Evolutionary conservation across 2,113 vertebrate genomes (phyloP), one percentile per base, ranked within the genome.

Genomic region (Hemichromis elongatus): DNA sequence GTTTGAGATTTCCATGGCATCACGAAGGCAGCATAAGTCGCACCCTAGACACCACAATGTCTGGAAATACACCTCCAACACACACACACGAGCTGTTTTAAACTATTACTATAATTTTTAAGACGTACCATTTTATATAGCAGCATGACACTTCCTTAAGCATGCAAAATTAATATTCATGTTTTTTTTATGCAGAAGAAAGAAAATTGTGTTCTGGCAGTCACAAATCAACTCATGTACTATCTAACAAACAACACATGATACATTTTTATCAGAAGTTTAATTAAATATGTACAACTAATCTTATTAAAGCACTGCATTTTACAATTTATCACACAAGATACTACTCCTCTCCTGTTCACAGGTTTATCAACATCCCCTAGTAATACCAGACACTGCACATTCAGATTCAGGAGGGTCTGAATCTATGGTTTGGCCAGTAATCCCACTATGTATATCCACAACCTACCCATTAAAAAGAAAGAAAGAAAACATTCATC

Each of bases 221-320:
- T 45, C 21, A 45, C 45, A 70, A 7, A 21, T 7, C 7, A 68
- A 12, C 3, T 2, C 8, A 8, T 35, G 35, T 61, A 11, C 57
- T 35, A n/a, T 6, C 5, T 45, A 45, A 18, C 35, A 47, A 47
- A 63, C 18, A 50, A 68, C 3, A 6, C 11, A 24, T 28, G 8
- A 55, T 5, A 78, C 66, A 6, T 63, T 92, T 89, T 61, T 26
- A 90, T 94, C 77, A 86, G 40, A 93, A 91, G 56, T 96, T 95
- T 94, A 92, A 93, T 95, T 93, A 81, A 92, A 83, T 94, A 94
- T 95, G 81, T 95, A 95, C 94, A 95, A 87, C 92, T 93, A 95
- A 66, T 77, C 42, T 82, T 83, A 82, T 79, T 90, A 92, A 90
- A 94, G 77, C 92, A 93, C 79, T 88, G 86, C 86, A 89, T 89